A percentile compares a stretch with the other conserved stretches of the same genome.
Conservation (phyloP, 2,888 invertebrate genomes). For the Acanthopleura granulata region DNA sequence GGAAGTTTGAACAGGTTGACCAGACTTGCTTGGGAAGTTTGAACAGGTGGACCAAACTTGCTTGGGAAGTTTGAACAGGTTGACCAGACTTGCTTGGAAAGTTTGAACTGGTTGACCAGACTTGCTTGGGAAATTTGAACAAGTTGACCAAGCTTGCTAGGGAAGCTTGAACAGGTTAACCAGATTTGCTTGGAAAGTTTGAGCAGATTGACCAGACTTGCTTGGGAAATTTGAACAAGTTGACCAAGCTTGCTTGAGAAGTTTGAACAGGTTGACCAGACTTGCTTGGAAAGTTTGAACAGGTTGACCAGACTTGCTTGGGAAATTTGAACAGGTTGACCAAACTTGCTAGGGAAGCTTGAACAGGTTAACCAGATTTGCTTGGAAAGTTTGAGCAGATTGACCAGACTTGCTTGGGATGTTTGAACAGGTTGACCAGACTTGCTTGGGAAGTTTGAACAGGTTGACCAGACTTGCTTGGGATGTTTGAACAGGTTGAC, state of each 20-base stretch:
- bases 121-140: too few species aligned
- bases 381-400: slow-evolving; percentile 61
- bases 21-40: too few species aligned
- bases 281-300: too few species aligned
- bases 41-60: too few species aligned
- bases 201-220: slow-evolving; percentile 33
- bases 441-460: slow-evolving; percentile 61
- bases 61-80: too few species aligned
- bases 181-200: slow-evolving; percentile 24
- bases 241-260: slow-evolving; percentile 57
- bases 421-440: background rate
- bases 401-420: slow-evolving; percentile 36
- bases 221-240: slow-evolving; percentile 61
- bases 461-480: slow-evolving; percentile 44
- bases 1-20: too few species aligned
- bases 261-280: slow-evolving; percentile 56
- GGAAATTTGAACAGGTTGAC: slow-evolving; percentile 53
- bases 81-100: too few species aligned
- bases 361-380: slow-evolving; percentile 50
- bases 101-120: slow-evolving; percentile 53
- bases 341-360: slow-evolving; percentile 59
- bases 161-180: slow-evolving; percentile 59
- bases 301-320: slow-evolving; percentile 45
- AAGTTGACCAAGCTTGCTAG: slow-evolving; percentile 46
- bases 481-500: background rate